Evolutionary conservation across 2,888 invertebrate genomes (phyloP), one percentile per base, ranked within the genome.

Genomic region (Rhingia rostrata): DNA sequence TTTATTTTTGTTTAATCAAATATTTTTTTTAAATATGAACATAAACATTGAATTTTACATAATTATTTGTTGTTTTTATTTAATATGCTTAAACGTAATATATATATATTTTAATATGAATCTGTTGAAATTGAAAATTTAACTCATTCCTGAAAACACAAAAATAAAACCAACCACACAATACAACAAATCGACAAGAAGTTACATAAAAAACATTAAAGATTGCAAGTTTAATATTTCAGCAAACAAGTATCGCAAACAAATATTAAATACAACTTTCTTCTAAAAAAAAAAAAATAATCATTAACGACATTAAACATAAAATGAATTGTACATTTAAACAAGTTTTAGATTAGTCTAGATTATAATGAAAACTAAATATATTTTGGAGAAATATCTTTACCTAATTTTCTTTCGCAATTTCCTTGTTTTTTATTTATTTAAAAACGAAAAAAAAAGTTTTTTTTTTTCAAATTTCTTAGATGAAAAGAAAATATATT

Each of bases 141-240:
- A 39, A 75, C 73, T 83, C 79, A 83, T 84, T 84, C 84, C 80
- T 80, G 60, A 70, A 35, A 64, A 41, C 41, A 41, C 9, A 49
- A 22, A 49, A 81, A 70, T 53, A 47, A 67, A 66, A 45, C 67
- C 33, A 67, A 54, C 58, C 61, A 64, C 56, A 81, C 70, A 60
- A 77, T 54, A 69, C 69, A 78, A 84, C 64, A 70, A 74, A 51
- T 69, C 84, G 69, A 80, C 64, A 87, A 86, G 81, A 86, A 87
- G 89, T 86, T 84, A 86, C 83, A 78, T 22, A 53, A 63, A 78
- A 61, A 60, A 82, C 47, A 37, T 41, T 33, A 64, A 81, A 67
- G 45, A 45, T 66, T 64, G 47, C 10, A 63, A 70, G 56, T 56
- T 47, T 64, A 43, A 58, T 58, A 64, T 72, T 79, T 53, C 60